phyloP scores from a whole-genome alignment of 2,797 vertebrate genomes.

The Fratercula arctica region DNA sequence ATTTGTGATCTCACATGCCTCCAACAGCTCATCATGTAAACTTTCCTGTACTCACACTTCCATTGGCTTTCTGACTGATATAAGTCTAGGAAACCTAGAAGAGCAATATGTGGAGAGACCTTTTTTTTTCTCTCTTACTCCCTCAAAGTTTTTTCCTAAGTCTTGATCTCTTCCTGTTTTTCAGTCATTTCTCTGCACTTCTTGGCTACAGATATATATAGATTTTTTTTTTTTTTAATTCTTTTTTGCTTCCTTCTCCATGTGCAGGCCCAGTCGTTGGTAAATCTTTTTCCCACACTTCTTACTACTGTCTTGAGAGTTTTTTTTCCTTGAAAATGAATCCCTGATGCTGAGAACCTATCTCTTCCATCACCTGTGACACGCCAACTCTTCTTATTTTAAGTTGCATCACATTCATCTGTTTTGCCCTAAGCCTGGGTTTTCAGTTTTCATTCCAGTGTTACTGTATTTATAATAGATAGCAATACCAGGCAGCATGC shows the following conservation, averaged over 20 bases:
- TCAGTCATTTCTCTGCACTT: background rate
- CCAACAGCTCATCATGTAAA: background rate
- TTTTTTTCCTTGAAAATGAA: background rate
- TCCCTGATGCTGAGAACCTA: background rate
- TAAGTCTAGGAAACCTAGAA: background rate
- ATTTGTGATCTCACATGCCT: background rate
- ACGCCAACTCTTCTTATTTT: background rate
- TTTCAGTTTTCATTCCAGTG: background rate
- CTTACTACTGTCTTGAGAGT: background rate
- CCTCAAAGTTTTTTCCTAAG: background rate
- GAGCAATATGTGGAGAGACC: background rate
- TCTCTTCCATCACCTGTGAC: background rate
- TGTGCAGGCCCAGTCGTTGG: background rate
- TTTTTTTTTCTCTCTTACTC: background rate
- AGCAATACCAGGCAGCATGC: background rate
- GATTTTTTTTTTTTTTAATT: background rate
- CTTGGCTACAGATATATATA: background rate
- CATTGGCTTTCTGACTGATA: background rate
- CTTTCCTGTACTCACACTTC: background rate
- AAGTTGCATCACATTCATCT: background rate
- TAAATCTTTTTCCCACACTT: constrained; percentile 10
- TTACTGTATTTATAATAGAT: background rate
- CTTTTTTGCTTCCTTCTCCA: background rate
- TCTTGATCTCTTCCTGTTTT: background rate
- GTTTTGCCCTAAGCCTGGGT: background rate